These are phyloP conservation scores for Panthera uncia DNA, from an alignment of 2,113 vertebrate species.

Conservation along the genomic window DNA sequence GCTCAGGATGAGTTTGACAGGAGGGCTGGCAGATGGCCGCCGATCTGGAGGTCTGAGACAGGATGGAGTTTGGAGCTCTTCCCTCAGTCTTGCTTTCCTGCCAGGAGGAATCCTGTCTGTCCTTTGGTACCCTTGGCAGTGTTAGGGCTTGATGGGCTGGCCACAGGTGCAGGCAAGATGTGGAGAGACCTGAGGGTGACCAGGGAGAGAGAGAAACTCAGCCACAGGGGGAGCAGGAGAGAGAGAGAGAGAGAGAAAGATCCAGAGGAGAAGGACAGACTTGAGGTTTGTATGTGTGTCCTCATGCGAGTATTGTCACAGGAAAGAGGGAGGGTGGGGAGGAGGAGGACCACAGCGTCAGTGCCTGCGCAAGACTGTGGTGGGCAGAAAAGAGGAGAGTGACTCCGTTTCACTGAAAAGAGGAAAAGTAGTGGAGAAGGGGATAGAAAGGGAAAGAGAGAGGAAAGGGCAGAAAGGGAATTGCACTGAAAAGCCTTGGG, in stretches of 20 bases:
- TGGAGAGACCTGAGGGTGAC: not conserved
- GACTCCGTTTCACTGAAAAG: not conserved
- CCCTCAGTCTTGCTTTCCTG: fast-evolving
- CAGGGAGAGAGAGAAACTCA: not conserved
- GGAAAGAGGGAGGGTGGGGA: too few species aligned
- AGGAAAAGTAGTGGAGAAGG: not conserved
- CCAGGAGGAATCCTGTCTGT: not conserved
- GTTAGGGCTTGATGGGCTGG: not conserved
- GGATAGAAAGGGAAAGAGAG: not conserved
- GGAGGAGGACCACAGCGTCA: too few species aligned
- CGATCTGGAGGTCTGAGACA: constrained; percentile 68
- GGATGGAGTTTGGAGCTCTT: constrained; percentile 17
- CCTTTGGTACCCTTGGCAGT: not conserved
- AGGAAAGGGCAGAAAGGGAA: not conserved
- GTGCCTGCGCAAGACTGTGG: too few species aligned
- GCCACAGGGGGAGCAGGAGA: not conserved
- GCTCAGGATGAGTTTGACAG: constrained; percentile 69
- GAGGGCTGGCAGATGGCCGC: constrained; percentile 74
- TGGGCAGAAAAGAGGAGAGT: not conserved
- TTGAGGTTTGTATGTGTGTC: not conserved
- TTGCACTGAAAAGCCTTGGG: not conserved
- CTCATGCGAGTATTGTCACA: not conserved
- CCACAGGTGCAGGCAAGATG: not conserved
- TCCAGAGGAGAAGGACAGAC: not conserved
- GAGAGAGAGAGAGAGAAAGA: not conserved